Base-by-base conservation (phyloP, 2,797 vertebrate species). In the Sciaenops ocellatus region DNA sequence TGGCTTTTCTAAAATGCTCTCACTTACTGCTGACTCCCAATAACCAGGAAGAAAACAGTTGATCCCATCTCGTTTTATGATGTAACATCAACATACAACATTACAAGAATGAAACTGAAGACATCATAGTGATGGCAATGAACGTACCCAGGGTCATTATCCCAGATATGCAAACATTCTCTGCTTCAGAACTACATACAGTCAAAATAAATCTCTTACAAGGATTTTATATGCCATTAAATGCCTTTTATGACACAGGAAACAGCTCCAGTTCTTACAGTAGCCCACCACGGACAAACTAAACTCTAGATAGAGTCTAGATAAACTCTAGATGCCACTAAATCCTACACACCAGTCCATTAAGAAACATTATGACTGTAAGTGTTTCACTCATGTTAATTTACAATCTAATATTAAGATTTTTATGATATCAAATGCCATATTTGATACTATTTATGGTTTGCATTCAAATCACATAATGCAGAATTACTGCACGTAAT, bases 151-250 rank as follows among this genome's bases (percentile, higher is more conserved):
- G 2, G 48, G 18, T 71, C 2, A 76, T 65, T 65, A 51, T 57
- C 12, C 30, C 7, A 68, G 50, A 62, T 67, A 75, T 72, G 62
- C 57, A 69, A 77, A 71, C 42, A 66, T 67, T 59, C 67, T 60
- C 13, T 0, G 6, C 70, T 55, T 82, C 30, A 69, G 30, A 64
- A 47, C n/a, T 18, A 46, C 44, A 28, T 17, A 56, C 3, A 48
- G 48, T 51, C 47, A 82, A 82, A 76, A 79, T 67, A 65, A 77
- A 82, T 76, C 71, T 55, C 5, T 66, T 84, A 61, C 2, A 44
- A 16, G 22, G 60, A 80, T 85, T 85, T 73, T 2, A 69, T 68
- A 46, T 65, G 50, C 6, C 69, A 42, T 78, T 9, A 64, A 51
- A 54, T 1, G 7, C 17, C 44, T 74, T 18, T 24, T 0, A 1